Conservation (phyloP, 2,888 invertebrate species). For the Dicranocentrus wangi region DNA sequence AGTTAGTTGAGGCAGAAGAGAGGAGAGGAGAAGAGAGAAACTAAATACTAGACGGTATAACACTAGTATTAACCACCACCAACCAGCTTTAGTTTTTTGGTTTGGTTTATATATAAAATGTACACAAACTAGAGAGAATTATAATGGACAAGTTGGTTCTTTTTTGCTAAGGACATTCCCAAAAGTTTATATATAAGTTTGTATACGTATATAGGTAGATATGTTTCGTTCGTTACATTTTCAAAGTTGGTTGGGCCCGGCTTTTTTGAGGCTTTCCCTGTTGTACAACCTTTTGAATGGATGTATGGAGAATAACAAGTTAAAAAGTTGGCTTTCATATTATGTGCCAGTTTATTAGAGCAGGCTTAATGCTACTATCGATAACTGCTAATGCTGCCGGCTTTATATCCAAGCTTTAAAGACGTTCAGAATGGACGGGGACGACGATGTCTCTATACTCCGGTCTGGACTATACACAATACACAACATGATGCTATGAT, state of each 20-base stretch:
- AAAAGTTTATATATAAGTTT: too few relatives aligned
- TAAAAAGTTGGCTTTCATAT: slow-evolving; percentile 44
- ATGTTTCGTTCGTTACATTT: neutral
- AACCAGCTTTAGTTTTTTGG: neutral
- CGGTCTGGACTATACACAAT: neutral
- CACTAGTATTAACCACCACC: too few relatives aligned
- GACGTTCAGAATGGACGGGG: slow-evolving; percentile 15
- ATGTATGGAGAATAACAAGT: slow-evolving; percentile 19
- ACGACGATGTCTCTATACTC: neutral
- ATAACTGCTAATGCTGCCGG: slow-evolving; percentile 40
- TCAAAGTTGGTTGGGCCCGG: slow-evolving; percentile 2
- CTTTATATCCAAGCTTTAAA: slow-evolving; percentile 43
- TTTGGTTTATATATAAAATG: slow-evolving; percentile 35
- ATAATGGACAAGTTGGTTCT: slow-evolving; percentile 49
- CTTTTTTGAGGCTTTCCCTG: slow-evolving; percentile 20
- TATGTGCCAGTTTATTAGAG: slow-evolving; percentile 59
- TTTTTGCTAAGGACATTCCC: slow-evolving; percentile 44
- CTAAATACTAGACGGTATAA: neutral
- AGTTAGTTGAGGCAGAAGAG: slow-evolving; percentile 58
- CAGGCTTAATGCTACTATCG: slow-evolving; percentile 53
- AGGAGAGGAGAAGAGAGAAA: slow-evolving; percentile 1
- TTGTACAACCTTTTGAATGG: slow-evolving; percentile 8
- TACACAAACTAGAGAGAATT: too few relatives aligned
- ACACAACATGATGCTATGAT: too few relatives aligned
- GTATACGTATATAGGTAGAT: too few relatives aligned